A percentile compares a stretch with the other conserved stretches of the same genome.
These are phyloP conservation scores for Tetrapedia diversipes DNA, from an alignment of 2,888 invertebrate genomes.

Conservation along the genomic window DNA sequence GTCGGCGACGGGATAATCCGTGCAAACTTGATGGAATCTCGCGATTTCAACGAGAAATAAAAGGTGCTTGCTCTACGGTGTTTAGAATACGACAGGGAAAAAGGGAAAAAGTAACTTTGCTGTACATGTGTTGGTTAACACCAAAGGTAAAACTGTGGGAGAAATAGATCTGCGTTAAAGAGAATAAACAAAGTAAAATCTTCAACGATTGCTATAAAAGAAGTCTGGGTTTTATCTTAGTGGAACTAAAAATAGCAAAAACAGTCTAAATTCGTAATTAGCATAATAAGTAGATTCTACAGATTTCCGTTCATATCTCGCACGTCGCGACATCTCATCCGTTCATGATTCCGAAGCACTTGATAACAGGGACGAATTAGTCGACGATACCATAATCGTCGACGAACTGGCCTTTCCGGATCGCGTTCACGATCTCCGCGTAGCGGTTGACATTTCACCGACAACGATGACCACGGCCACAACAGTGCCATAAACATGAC, in stretches of 20 bases:
- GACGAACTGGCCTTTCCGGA: constrained; percentile 33
- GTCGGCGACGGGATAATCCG: constrained; percentile 39
- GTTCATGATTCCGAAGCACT: neutral
- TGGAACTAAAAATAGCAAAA: too few relatives aligned
- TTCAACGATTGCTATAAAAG: too few relatives aligned
- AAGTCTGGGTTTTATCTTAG: too few relatives aligned
- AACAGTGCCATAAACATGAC: constrained; percentile 5
- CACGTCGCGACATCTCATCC: neutral
- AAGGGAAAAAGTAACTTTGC: too few relatives aligned
- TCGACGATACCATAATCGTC: constrained; percentile 18
- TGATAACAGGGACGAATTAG: constrained; percentile 18
- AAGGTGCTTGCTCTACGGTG: too few relatives aligned
- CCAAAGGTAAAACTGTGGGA: too few relatives aligned
- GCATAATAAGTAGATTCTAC: too few relatives aligned
- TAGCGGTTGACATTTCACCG: constrained; percentile 42
- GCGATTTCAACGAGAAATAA: neutral
- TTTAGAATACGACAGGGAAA: too few relatives aligned
- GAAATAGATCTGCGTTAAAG: too few relatives aligned
- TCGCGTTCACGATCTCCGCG: constrained; percentile 13
- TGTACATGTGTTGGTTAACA: too few relatives aligned
- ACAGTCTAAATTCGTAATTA: too few relatives aligned
- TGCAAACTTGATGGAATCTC: constrained; percentile 28
- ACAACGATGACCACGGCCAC: constrained; percentile 8
- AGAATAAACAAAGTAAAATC: too few relatives aligned
- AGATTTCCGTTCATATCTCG: neutral